Base-by-base conservation (phyloP, 2,113 vertebrate genomes). In the Catharus fuscescens region DNA sequence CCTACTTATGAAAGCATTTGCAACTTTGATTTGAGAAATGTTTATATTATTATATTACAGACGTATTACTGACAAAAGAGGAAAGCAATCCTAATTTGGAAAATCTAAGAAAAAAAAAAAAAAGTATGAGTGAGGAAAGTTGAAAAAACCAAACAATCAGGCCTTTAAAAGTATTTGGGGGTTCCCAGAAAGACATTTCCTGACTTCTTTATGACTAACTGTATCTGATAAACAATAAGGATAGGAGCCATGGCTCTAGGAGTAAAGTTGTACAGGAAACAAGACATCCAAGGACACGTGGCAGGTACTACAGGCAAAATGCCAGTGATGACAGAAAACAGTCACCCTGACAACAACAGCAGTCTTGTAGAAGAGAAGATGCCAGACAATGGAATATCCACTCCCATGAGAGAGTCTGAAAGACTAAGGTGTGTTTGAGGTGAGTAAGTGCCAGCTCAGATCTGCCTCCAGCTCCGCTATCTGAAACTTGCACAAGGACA, bases 391-490 rank as follows among this genome's bases (percentile, higher is more conserved):
- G 54, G 79, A 65, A 74, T 47, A 95, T 83, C 59, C 76, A 81
- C 73, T 94, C 91, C 91, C 71, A 59, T 4, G 15, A 83, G 20
- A 74, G 4, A 88, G 79, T 90, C 88, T 93, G 86, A 84, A 47
- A 67, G 38, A 79, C 40, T 60, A 73, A 93, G 96, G 92, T 93
- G 93, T 92, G 94, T 53, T 87, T 57, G 69, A 87, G 44, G 73
- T 91, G 96, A 93, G 64, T 90, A 92, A 95, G 65, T 42, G 91
- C 83, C 80, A 89, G 69, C 83, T 97, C 94, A 97, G 65, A 78
- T 9, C 48, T 89, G 45, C 31, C 83, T 80, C 47, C 52, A 81
- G 86, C 34, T 61, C 69, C 0, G 0, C 64, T 86, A 38, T 80
- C 76, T 92, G 76, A 61, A 80, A 59, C 34, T 70, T 71, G 60